These are phyloP conservation scores for Enteromius fasciolatus DNA, from an alignment of 2,797 vertebrate species.

Conservation along the genomic window DNA sequence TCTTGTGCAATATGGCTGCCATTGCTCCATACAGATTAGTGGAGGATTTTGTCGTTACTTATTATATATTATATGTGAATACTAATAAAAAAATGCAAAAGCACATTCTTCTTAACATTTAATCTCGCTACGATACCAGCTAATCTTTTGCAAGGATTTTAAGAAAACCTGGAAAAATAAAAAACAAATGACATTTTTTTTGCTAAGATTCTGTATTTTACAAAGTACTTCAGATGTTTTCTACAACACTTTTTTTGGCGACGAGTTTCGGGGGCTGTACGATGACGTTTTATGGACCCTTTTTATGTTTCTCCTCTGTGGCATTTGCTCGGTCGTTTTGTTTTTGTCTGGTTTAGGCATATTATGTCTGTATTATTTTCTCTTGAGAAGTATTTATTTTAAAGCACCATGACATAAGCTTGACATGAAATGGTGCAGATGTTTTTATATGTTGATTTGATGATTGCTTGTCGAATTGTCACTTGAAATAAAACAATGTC, in stretches of 20 bases:
- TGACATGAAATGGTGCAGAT: constrained; percentile 68
- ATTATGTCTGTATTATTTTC: constrained; percentile 80
- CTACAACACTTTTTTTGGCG: constrained; percentile 75
- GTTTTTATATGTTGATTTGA: constrained; percentile 80
- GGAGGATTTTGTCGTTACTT: constrained; percentile 66
- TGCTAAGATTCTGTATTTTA: constrained; percentile 86
- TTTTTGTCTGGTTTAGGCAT: constrained; percentile 74
- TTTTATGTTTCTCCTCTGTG: constrained; percentile 68
- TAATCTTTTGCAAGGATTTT: constrained; percentile 83
- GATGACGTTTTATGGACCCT: constrained; percentile 70
- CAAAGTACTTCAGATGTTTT: constrained; percentile 78
- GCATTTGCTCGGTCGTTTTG: constrained; percentile 69
- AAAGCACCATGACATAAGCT: constrained; percentile 72
- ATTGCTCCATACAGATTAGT: constrained; percentile 55
- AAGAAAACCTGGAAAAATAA: constrained; percentile 59
- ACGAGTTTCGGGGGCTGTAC: constrained; percentile 69
- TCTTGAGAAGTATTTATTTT: constrained; percentile 85
- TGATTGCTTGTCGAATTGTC: constrained; percentile 83
- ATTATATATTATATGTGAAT: constrained; percentile 73
- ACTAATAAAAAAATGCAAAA: constrained; percentile 74
- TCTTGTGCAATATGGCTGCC: constrained; percentile 61
- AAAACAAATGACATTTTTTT: constrained; percentile 63
- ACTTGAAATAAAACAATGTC: constrained; percentile 83
- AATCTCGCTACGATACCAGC: constrained; percentile 79
- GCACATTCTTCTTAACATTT: constrained; percentile 79